phyloP scores from a whole-genome alignment of 2,888 invertebrate species.

The Sisyra terminalis region DNA sequence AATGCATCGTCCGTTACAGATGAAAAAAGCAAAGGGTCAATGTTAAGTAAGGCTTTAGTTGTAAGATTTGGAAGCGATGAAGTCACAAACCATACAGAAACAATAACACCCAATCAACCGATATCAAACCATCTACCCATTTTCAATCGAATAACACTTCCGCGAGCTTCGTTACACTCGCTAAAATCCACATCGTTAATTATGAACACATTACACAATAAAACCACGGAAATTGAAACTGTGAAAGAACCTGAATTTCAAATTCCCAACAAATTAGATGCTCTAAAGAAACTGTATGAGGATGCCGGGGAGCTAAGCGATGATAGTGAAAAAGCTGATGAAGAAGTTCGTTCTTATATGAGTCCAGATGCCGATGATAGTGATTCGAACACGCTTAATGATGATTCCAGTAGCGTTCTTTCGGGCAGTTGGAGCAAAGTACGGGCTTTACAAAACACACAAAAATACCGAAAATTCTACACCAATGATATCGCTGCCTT shows the following conservation, averaged over 20 bases:
- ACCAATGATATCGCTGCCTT: constrained; percentile 11
- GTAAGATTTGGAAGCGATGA: constrained; percentile 25
- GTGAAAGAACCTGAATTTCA: constrained; percentile 5
- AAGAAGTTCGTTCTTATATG: constrained; percentile 41
- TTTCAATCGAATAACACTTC: constrained; percentile 12
- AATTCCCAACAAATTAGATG: constrained; percentile 22
- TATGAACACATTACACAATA: constrained; percentile 22
- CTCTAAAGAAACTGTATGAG: constrained; percentile 24
- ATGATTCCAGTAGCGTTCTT: constrained; percentile 25
- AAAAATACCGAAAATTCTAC: constrained; percentile 14
- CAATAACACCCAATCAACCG: constrained; percentile 21
- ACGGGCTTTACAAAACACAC: constrained; percentile 28
- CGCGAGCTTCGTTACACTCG: constrained; percentile 20
- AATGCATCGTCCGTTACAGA: constrained; percentile 18
- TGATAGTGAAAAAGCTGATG: constrained; percentile 34
- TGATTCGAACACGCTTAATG: constrained; percentile 12
- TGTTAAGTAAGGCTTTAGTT: constrained; percentile 27
- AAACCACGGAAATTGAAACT: constrained; percentile 15
- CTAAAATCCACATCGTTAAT: constrained; percentile 30
- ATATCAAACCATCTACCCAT: not conserved
- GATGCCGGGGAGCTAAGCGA: constrained; percentile 29
- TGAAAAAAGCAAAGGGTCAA: constrained; percentile 19
- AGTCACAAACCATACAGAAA: constrained; percentile 22
- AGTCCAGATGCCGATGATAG: constrained; percentile 18
- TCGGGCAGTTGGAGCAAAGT: constrained; percentile 40